A percentile compares a stretch with the other conserved stretches of the same genome.
Evolutionary conservation across 2,888 invertebrate species (phyloP).

Genomic region (Salticus scenicus): DNA sequence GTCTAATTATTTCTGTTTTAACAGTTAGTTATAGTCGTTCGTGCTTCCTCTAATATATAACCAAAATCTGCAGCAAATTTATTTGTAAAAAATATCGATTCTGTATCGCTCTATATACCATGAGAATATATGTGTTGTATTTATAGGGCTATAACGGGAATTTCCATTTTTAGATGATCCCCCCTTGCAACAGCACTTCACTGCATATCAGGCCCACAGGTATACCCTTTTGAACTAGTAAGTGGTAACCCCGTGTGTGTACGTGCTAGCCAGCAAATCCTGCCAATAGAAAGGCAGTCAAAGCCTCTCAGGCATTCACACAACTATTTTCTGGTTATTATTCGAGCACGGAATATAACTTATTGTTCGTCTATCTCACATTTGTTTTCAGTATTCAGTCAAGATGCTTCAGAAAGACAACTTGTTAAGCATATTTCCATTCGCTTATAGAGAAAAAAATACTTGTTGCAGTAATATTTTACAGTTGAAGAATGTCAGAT

Average conservation of each 20-base stretch:
- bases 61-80: no score
- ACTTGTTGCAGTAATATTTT: no score
- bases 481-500: no score
- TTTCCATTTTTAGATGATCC: not conserved
- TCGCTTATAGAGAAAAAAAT: no score
- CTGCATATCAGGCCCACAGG: not conserved
- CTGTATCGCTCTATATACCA: no score
- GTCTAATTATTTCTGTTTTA: no score
- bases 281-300: not conserved
- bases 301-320: not conserved
- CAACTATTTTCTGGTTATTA: slow-evolving; percentile 12
- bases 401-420: not conserved
- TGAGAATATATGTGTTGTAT: no score
- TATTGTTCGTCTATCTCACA: not conserved
- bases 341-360: not conserved
- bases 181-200: not conserved
- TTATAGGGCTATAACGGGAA: not conserved
- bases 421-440: not conserved
- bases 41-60: no score
- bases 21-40: no score
- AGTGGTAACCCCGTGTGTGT: slow-evolving; percentile 13
- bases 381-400: not conserved
- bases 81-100: no score
- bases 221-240: not conserved
- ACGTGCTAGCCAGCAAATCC: slow-evolving; percentile 14